Conservation (phyloP, 2,888 invertebrate species). For the Brachynemurus nebulosus region DNA sequence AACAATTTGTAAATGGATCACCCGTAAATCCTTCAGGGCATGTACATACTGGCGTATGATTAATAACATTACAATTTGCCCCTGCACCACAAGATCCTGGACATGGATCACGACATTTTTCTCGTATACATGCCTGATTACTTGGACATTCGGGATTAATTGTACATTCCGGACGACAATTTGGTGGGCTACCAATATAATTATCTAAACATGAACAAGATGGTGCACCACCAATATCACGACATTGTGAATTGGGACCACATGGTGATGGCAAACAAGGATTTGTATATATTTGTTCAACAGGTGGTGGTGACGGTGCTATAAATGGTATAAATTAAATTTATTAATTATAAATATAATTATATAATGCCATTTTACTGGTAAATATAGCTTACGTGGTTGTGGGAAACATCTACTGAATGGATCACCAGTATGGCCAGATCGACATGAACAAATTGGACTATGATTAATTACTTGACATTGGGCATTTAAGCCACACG, state of each 20-base stretch:
- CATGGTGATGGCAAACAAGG: slow-evolving; percentile 64
- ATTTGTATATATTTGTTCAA: slow-evolving; percentile 27
- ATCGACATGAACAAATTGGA: slow-evolving; percentile 58
- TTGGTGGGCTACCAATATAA: slow-evolving; percentile 52
- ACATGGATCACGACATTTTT: slow-evolving; percentile 66
- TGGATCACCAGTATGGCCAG: slow-evolving; percentile 56
- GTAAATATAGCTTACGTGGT: slow-evolving; percentile 22
- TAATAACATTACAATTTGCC: slow-evolving; percentile 58
- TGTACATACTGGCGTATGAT: slow-evolving; percentile 63
- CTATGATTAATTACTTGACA: slow-evolving; percentile 60
- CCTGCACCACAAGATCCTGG: slow-evolving; percentile 58
- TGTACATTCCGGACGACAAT: slow-evolving; percentile 58
- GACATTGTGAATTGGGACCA: slow-evolving; percentile 55
- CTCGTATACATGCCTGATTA: slow-evolving; percentile 58
- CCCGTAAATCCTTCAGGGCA: slow-evolving; percentile 62
- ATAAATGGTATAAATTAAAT: slow-evolving; percentile 12
- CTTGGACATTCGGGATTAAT: slow-evolving; percentile 59
- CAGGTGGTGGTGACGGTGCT: slow-evolving; percentile 19
- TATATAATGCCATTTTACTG: neutral
- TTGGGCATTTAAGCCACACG: slow-evolving; percentile 39
- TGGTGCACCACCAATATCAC: slow-evolving; percentile 42
- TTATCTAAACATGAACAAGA: slow-evolving; percentile 50
- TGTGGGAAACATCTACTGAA: slow-evolving; percentile 46
- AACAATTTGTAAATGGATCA: slow-evolving; percentile 57
- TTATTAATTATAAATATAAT: neutral